Evolutionary conservation across 2,113 vertebrate species (phyloP).

Genomic region (Eolophus roseicapilla): DNA sequence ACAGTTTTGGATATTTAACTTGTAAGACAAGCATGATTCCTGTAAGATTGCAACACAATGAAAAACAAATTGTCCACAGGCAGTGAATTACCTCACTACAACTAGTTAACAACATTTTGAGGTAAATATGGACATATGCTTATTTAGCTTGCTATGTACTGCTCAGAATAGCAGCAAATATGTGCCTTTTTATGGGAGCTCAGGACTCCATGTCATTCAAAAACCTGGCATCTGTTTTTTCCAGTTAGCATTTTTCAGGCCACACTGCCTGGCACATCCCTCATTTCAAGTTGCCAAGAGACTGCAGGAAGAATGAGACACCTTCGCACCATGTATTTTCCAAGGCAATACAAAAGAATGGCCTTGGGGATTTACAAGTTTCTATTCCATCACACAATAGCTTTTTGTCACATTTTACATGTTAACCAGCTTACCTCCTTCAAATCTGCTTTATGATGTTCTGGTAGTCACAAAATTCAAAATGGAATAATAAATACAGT

Average conservation of each 20-base stretch:
- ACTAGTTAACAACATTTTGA: neutral
- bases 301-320: neutral
- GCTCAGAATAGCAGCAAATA: neutral
- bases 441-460: neutral
- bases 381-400: neutral
- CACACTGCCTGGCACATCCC: neutral
- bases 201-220: neutral
- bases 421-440: neutral
- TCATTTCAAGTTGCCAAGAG: neutral
- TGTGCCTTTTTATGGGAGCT: neutral
- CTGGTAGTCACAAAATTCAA: neutral
- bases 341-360: neutral
- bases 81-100: neutral
- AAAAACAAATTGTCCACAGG: neutral
- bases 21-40: neutral
- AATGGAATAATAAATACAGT: neutral
- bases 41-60: neutral
- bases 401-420: neutral
- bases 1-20: neutral
- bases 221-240: conserved; percentile 8
- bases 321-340: neutral
- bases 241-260: neutral
- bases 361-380: neutral
- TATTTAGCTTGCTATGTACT: neutral
- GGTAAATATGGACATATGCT: neutral